phyloP scores from a whole-genome alignment of 2,113 vertebrate genomes.

The Cricetomys ansorgei region DNA sequence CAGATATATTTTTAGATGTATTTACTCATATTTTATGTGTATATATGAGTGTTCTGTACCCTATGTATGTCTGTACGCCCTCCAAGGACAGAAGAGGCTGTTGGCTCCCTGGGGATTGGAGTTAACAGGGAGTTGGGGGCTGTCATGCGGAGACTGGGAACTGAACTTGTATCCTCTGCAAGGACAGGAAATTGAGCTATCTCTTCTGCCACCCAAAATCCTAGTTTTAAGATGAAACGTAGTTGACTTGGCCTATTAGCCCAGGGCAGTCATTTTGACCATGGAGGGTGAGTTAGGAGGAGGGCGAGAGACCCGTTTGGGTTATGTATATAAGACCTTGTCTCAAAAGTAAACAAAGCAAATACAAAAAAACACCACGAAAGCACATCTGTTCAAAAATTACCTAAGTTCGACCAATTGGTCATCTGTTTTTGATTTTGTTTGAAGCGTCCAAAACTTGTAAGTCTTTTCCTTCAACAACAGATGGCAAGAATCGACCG shows the following conservation, averaged over 20 bases:
- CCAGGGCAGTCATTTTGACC: no score
- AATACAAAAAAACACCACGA: no score
- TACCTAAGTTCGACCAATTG: slow-evolving; percentile 42
- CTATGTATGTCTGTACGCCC: background rate
- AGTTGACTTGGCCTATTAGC: background rate
- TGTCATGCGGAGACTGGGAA: no score
- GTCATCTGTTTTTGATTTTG: background rate
- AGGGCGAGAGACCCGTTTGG: background rate
- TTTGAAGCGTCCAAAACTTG: slow-evolving; percentile 8
- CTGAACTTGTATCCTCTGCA: background rate
- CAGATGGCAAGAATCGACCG: slow-evolving; percentile 57
- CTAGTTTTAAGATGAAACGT: background rate
- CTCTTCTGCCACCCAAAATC: background rate
- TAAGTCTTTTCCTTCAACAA: slow-evolving; percentile 35
- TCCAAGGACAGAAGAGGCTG: background rate
- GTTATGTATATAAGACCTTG: background rate
- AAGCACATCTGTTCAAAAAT: slow-evolving; percentile 55
- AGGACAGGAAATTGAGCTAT: no score
- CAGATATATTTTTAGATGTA: background rate
- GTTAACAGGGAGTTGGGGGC: background rate
- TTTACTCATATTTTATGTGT: background rate
- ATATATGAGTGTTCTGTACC: no score
- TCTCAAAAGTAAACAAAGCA: background rate
- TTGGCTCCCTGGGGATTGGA: background rate
- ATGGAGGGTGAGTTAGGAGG: background rate